Base-by-base conservation (phyloP, 2,888 invertebrate species). In the Eutolmus rufibarbis region DNA sequence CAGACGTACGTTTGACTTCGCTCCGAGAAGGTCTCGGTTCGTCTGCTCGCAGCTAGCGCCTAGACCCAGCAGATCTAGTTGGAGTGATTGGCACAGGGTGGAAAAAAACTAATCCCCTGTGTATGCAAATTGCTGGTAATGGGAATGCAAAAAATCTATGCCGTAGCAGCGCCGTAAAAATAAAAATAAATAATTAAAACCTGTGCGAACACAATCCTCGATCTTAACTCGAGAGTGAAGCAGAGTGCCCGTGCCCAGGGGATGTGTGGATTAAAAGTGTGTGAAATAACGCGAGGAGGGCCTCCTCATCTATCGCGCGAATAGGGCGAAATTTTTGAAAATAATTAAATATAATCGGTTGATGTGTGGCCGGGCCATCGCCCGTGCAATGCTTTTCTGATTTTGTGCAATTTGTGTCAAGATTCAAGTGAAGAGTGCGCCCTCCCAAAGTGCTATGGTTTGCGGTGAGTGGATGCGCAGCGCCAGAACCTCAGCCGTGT, bases 1-100 rank as follows among this genome's bases (percentile, higher is more conserved):
- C 85, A 85, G 85, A 85, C 85, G 85, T 85, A 31, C 85, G 74
- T 74, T 85, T 85, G 85, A 74, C 85, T 85, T 85, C 85, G 85
- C 40, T 46, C 12, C 14, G 74, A 74, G 28, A 74, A 56, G 85
- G 34, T 85, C 85, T 40, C 74, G 85, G 74, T 85, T 23, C 74
- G 85, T 85, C 74, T 85, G 74, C 19, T 85, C 74, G 74, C 23
- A 40, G 46, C 74, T 85, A 56, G 40, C 40, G 66, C 74, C 34
- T 51, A 31, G 28, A 82, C 56, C 34, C 14, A 37, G 19, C 23
- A 23, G 16, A 46, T 84, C 37, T 23, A 34, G 57, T 34, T 84
- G 43, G n/a, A 66, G 82, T 84, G 82, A 40, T 28, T n/a, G 23
- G 57, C 66, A 74, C 74, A 74, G 57, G 57, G 82, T 66, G 56